These are phyloP conservation scores for Podarcis cretensis DNA, from an alignment of 2,113 vertebrate species.

Conservation along the genomic window DNA sequence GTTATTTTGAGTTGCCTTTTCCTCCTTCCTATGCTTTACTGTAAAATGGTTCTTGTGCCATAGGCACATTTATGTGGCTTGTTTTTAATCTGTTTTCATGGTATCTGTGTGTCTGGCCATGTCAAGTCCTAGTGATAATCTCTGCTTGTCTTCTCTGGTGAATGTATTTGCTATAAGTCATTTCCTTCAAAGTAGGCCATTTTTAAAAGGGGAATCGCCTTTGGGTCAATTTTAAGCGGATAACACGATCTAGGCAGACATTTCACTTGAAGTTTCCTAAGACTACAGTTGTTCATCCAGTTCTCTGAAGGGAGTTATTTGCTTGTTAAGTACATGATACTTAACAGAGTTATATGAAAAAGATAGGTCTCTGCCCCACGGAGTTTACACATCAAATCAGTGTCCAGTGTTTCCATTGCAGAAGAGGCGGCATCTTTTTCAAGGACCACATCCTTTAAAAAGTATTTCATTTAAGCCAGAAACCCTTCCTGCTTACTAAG, in stretches of 20 bases:
- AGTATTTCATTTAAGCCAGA: background rate
- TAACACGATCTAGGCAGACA: accelerated
- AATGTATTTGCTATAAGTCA: background rate
- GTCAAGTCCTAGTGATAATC: too few relatives aligned
- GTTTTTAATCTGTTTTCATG: constrained; percentile 14
- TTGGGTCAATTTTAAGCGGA: accelerated
- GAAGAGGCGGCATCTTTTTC: background rate
- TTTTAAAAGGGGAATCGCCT: accelerated
- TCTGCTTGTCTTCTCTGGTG: background rate
- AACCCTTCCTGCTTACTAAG: too few relatives aligned
- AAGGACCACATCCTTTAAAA: background rate
- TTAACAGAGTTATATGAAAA: background rate
- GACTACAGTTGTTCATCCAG: background rate
- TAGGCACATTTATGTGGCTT: background rate
- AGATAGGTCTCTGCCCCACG: background rate
- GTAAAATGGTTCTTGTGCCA: accelerated
- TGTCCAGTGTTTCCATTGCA: background rate
- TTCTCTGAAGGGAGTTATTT: background rate
- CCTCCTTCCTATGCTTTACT: background rate
- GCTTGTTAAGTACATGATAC: background rate
- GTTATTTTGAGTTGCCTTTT: background rate
- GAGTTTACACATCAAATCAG: background rate
- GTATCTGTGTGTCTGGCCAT: accelerated
- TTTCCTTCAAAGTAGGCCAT: background rate
- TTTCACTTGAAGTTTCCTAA: background rate